These are phyloP conservation scores for Nematopogon swammerdamellus DNA, from an alignment of 2,888 invertebrate species.

Conservation along the genomic window DNA sequence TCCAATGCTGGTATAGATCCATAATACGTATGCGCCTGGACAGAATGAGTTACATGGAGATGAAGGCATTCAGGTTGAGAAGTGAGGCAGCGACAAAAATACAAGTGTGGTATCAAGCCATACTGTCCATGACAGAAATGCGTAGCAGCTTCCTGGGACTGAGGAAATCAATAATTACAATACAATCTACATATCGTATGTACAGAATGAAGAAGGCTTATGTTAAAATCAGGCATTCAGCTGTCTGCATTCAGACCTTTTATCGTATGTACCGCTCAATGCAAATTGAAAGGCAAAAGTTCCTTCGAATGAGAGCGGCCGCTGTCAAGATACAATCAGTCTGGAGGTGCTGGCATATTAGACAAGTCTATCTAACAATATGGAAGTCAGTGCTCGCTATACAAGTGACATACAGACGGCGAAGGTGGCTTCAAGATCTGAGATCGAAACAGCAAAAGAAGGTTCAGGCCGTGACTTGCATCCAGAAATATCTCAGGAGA, in stretches of 20 bases:
- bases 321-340: constrained; percentile 21
- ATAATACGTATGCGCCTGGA: constrained; percentile 2
- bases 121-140: constrained; percentile 23
- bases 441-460: constrained; percentile 17
- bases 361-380: constrained; percentile 24
- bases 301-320: constrained; percentile 13
- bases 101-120: constrained; percentile 30
- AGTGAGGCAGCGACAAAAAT: constrained; percentile 17
- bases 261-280: constrained; percentile 30
- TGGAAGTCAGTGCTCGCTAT: constrained; percentile 23
- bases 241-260: constrained; percentile 28
- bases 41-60: constrained; percentile 9
- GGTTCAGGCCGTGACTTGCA: constrained; percentile 23
- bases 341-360: constrained; percentile 23
- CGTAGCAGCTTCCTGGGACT: constrained; percentile 22
- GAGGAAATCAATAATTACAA: constrained; percentile 20
- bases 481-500: constrained; percentile 33
- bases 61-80: constrained; percentile 12
- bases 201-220: constrained; percentile 21
- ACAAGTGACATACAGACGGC: constrained; percentile 35
- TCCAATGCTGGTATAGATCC: constrained; percentile 15
- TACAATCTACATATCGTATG: constrained; percentile 38
- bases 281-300: constrained; percentile 11
- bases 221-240: constrained; percentile 18
- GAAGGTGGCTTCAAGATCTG: constrained; percentile 16